Evolutionary conservation across 2,888 invertebrate genomes (phyloP), one percentile per base, ranked within the genome.

Genomic region (Lepidocyrtoides sp.): DNA sequence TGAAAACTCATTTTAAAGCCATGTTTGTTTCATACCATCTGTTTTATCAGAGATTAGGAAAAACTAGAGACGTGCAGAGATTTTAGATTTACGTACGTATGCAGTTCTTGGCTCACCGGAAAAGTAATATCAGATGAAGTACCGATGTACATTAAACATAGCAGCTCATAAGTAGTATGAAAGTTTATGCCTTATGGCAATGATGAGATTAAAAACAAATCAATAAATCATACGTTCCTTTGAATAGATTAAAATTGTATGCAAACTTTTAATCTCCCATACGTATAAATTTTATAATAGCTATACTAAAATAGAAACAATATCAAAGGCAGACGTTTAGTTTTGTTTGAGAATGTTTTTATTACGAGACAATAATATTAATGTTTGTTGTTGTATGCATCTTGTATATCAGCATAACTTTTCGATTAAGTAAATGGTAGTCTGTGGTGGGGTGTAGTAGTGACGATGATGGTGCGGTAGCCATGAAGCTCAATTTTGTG

Each of bases 401-500:
- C 72, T 44, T n/a, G n/a, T n/a, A n/a, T n/a, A n/a, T n/a, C n/a
- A n/a, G 17, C 44, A 48, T 48, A 51, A 48, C 48, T 75, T 48
- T 48, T 75, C 57, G 57, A 32, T 36, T 36, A 60, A 60, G 57
- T 81, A 81, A 81, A 41, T 81, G 60, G 79, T 36, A 63, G 63
- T 41, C 8, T 17, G 72, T 69, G 69, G 23, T 69, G 17, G 36
- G 17, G 23, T 23, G 60, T 23, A 23, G 23, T 60, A 23, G 5
- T 66, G 29, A 29, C 17, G 36, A 14, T 69, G 36, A 17, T 20
- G 44, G 41, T 77, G 75, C 20, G 41, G 81, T 81, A 81, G 54
- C 77, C 84, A 85, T 72, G 87, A 79, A 88, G 66, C 81, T 79
- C 32, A 88, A 87, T 86, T 79, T 57, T 88, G 79, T 81, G 69